Conservation (phyloP, 1,140 invertebrate genomes). For the Trichomalopsis sarcophagae region DNA sequence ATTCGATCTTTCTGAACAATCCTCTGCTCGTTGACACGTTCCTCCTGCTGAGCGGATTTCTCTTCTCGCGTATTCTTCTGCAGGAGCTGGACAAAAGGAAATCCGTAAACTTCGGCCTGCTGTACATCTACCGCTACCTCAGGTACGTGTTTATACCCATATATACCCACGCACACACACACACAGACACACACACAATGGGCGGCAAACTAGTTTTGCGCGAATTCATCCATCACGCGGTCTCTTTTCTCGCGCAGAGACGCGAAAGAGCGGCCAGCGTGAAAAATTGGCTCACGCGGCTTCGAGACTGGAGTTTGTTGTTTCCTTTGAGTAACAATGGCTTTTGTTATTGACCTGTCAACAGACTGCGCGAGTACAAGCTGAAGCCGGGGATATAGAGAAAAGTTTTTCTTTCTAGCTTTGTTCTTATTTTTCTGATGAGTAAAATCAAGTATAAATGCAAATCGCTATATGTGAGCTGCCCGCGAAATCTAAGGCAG, state of each 20-base stretch:
- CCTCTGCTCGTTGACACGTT: slow-evolving; percentile 82
- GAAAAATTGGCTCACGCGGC: slow-evolving; percentile 14
- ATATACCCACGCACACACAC: background rate
- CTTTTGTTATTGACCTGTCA: slow-evolving; percentile 23
- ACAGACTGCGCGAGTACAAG: background rate
- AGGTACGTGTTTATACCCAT: slow-evolving; percentile 68
- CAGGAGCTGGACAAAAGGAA: slow-evolving; percentile 81
- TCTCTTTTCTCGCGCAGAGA: background rate
- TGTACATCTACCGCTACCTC: slow-evolving; percentile 80
- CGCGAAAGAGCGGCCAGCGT: background rate
- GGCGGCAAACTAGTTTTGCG: background rate
- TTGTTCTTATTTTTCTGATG: background rate
- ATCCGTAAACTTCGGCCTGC: slow-evolving; percentile 78
- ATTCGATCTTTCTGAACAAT: slow-evolving; percentile 78
- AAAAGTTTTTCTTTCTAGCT: background rate
- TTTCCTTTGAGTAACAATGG: slow-evolving; percentile 28
- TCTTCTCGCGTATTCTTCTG: slow-evolving; percentile 80
- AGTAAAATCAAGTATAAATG: no score
- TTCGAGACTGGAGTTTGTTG: slow-evolving; percentile 17
- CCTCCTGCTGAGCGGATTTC: slow-evolving; percentile 81
- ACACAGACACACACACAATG: background rate
- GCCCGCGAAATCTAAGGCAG: no score
- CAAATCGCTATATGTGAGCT: no score
- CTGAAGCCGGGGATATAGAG: background rate
- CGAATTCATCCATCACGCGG: slow-evolving; percentile 20